Conservation (phyloP, 2,888 invertebrate genomes). For the Dichetophora obliterata region DNA sequence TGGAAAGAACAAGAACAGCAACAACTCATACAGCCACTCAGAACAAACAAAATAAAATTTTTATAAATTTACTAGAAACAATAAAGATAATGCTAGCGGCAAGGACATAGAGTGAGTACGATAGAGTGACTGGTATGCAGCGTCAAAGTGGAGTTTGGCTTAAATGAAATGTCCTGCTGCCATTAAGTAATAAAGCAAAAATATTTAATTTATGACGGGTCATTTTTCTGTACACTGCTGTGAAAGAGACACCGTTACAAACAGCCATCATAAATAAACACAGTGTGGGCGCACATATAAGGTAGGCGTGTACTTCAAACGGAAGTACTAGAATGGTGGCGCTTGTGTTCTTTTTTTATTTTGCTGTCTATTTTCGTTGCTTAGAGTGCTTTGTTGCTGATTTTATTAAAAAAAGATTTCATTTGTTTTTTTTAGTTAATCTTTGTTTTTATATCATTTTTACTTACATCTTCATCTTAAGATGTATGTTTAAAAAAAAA, state of each 20-base stretch:
- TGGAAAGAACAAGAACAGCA: slow-evolving; percentile 41
- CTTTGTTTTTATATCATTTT: slow-evolving; percentile 1
- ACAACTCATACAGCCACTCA: slow-evolving; percentile 3
- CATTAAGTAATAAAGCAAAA: slow-evolving; percentile 64
- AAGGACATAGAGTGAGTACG: not conserved
- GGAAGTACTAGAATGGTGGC: not conserved
- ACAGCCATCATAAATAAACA: slow-evolving; percentile 65
- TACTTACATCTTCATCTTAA: not conserved
- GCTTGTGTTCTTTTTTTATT: not conserved
- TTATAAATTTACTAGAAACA: not conserved
- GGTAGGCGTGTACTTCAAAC: not conserved
- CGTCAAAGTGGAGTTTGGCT: not conserved
- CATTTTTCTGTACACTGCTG: slow-evolving; percentile 61
- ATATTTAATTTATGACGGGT: slow-evolving; percentile 65
- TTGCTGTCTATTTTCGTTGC: no score
- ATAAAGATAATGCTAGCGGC: not conserved
- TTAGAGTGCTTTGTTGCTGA: no score
- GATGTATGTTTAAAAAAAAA: no score
- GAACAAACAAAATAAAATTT: not conserved
- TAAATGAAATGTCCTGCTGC: slow-evolving; percentile 48
- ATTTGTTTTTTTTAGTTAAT: not conserved
- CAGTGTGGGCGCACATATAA: slow-evolving; percentile 46
- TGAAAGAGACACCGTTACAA: slow-evolving; percentile 65
- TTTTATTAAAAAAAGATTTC: not conserved
- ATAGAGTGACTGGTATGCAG: not conserved